Percentiles rank a stretch among this genome's conserved stretches.
phyloP scores from a whole-genome alignment of 2,113 vertebrate genomes.

The Orycteropus afer region DNA sequence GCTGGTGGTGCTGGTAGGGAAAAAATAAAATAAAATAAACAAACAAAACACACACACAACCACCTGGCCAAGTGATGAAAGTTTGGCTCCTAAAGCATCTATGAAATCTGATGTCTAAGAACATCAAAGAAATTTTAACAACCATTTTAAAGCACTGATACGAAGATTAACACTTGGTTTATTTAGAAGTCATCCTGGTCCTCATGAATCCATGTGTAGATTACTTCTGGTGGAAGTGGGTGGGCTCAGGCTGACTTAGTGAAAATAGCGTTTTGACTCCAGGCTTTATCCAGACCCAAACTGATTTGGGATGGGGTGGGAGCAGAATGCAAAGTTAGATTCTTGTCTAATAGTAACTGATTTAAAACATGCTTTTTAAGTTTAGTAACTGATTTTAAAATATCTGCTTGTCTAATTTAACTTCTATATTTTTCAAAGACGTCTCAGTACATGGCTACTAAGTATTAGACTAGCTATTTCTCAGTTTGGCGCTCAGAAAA shows the following conservation, averaged over 20 bases:
- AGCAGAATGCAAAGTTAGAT: neutral
- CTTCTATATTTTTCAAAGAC: neutral
- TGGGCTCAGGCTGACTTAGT: neutral
- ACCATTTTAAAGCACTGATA: neutral
- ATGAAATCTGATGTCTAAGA: conserved; percentile 36
- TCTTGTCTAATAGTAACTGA: neutral
- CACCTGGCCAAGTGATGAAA: conserved; percentile 41
- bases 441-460: neutral
- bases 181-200: neutral
- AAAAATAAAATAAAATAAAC: no score
- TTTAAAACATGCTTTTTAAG: conserved; percentile 41
- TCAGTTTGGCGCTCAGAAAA: conserved; percentile 30
- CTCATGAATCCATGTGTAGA: neutral
- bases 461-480: conserved; percentile 41
- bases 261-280: conserved; percentile 36
- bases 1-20: neutral
- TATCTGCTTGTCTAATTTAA: conserved; percentile 14
- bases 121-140: conserved; percentile 41
- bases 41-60: neutral
- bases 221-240: neutral
- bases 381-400: conserved; percentile 29
- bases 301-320: neutral
- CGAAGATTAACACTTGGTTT: conserved; percentile 50
- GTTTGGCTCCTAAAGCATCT: conserved; percentile 37
- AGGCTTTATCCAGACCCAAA: conserved; percentile 9